Evolutionary conservation across 2,113 vertebrate genomes (phyloP).

Genomic region (Myocastor coypus): DNA sequence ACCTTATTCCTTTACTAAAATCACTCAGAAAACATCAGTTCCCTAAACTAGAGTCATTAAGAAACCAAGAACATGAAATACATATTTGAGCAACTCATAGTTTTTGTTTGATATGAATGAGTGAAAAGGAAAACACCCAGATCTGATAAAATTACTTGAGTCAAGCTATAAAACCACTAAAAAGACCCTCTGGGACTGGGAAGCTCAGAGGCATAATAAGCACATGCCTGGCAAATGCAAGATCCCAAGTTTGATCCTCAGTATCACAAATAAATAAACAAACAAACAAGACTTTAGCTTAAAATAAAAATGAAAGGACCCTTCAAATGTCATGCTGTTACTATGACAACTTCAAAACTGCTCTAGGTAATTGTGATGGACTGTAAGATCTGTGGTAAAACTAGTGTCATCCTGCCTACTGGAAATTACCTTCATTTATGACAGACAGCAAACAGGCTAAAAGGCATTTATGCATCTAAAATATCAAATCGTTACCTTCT

Average conservation of each 20-base stretch:
- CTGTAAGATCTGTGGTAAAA: slow-evolving; percentile 55
- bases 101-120: not conserved
- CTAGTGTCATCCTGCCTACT: slow-evolving; percentile 44
- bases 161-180: slow-evolving; percentile 30
- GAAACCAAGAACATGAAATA: slow-evolving; percentile 1
- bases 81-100: not conserved
- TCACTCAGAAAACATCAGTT: slow-evolving; percentile 46
- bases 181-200: slow-evolving; percentile 21
- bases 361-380: slow-evolving; percentile 43
- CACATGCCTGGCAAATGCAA: too few relatives aligned
- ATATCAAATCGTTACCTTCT: slow-evolving; percentile 68
- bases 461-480: slow-evolving; percentile 35
- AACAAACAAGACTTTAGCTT: too few relatives aligned
- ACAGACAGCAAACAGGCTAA: slow-evolving; percentile 33
- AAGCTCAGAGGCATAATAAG: too few relatives aligned
- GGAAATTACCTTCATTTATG: slow-evolving; percentile 38
- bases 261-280: too few relatives aligned
- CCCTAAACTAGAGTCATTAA: slow-evolving; percentile 4
- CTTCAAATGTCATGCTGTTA: slow-evolving; percentile 40
- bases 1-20: slow-evolving; percentile 22
- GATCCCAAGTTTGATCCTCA: too few relatives aligned
- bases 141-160: slow-evolving; percentile 65
- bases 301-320: slow-evolving; percentile 9
- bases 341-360: slow-evolving; percentile 61
- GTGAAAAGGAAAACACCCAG: slow-evolving; percentile 1